Evolutionary conservation across 2,113 vertebrate genomes (phyloP).

Genomic region (Tamias sibiricus): DNA sequence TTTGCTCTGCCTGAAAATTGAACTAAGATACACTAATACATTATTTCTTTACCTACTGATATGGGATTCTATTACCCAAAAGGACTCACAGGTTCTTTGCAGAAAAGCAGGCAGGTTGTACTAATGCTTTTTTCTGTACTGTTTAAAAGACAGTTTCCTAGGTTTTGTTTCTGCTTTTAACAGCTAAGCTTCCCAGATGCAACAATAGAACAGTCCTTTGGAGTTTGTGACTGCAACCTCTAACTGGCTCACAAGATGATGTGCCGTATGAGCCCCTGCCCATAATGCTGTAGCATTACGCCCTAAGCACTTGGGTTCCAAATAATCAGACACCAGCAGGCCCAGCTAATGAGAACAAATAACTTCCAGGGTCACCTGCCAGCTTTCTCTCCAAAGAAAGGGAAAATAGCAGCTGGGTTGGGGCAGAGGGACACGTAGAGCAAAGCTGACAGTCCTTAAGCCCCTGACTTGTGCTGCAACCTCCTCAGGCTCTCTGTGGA

Average conservation of each 20-base stretch:
- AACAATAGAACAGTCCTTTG: background rate
- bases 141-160: constrained; percentile 56
- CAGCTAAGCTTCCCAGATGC: background rate
- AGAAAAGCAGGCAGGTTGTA: constrained; percentile 47
- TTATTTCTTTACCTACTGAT: constrained; percentile 81
- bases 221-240: background rate
- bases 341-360: constrained; percentile 70
- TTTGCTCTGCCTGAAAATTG: constrained; percentile 84
- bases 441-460: background rate
- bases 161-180: constrained; percentile 62
- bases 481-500: background rate
- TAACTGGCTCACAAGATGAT: background rate
- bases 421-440: background rate
- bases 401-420: background rate
- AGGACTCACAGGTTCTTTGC: constrained; percentile 71
- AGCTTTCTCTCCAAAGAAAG: constrained; percentile 34
- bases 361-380: constrained; percentile 38
- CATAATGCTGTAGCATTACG: background rate
- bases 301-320: background rate
- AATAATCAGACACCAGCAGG: constrained; percentile 10
- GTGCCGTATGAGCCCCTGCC: background rate
- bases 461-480: background rate
- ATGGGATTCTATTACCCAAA: constrained; percentile 68
- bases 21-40: constrained; percentile 78
- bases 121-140: constrained; percentile 53